These are phyloP conservation scores for Synchiropus splendidus DNA, from an alignment of 2,113 vertebrate species.

Conservation along the genomic window DNA sequence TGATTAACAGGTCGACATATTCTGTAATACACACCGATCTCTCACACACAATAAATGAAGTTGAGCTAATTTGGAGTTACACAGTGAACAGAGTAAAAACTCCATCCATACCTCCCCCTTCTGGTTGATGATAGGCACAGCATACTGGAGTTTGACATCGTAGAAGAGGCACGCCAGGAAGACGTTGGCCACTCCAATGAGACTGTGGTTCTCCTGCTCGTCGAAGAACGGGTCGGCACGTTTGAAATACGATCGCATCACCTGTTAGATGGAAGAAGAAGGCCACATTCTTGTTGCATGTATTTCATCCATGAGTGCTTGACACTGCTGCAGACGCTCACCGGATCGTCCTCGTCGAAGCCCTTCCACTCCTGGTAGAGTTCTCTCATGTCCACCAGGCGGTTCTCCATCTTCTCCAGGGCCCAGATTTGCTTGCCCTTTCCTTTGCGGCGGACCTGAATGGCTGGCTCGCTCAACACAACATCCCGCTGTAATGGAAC, in stretches of 20 bases:
- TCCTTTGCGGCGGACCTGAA: slow-evolving; percentile 87
- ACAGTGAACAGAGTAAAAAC: no score
- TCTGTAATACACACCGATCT: no score
- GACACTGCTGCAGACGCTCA: no score
- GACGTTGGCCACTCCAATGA: slow-evolving; percentile 94
- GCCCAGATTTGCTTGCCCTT: slow-evolving; percentile 96
- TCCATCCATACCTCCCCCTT: slow-evolving; percentile 85
- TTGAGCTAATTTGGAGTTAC: no score
- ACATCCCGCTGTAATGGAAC: slow-evolving; percentile 76
- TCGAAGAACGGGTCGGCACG: slow-evolving; percentile 92
- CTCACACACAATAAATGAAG: no score
- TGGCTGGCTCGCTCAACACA: slow-evolving; percentile 89
- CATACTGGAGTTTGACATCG: slow-evolving; percentile 90
- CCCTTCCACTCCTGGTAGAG: slow-evolving; percentile 97
- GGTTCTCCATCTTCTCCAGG: slow-evolving; percentile 92
- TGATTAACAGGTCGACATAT: no score
- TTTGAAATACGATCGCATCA: slow-evolving; percentile 82
- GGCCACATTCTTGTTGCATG: not conserved
- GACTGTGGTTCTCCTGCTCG: slow-evolving; percentile 91
- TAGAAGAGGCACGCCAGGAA: slow-evolving; percentile 92
- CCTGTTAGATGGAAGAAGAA: slow-evolving; percentile 51
- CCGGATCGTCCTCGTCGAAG: slow-evolving; percentile 78
- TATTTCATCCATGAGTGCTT: not conserved
- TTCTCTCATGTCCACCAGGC: slow-evolving; percentile 91
- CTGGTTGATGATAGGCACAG: slow-evolving; percentile 93